A percentile compares a stretch with the other conserved stretches of the same genome.
phyloP scores from a whole-genome alignment of 2,797 vertebrate species.

The Meriones psammophilus region DNA sequence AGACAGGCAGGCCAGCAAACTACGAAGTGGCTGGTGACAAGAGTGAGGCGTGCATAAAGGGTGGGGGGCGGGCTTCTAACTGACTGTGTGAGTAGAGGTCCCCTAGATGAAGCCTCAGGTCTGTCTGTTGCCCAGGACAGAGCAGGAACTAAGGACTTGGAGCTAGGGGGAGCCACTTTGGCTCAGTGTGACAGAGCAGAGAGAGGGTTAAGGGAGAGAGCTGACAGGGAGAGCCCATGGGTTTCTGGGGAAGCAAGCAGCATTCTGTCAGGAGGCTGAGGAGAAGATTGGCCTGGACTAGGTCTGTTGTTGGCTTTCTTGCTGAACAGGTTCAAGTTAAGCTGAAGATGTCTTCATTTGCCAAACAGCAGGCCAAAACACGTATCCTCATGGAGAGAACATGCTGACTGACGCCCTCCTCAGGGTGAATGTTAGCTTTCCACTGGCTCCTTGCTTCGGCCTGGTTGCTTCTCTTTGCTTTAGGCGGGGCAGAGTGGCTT shows the following conservation, averaged over 20 bases:
- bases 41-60: too few relatives aligned
- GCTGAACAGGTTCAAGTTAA: neutral
- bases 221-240: neutral
- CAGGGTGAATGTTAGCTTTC: too few relatives aligned
- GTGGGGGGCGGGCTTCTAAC: neutral
- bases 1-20: neutral
- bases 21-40: accelerated
- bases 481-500: neutral
- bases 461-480: neutral
- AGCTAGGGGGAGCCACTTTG: accelerated
- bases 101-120: neutral
- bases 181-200: too few relatives aligned
- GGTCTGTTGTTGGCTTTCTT: neutral
- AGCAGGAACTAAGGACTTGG: neutral
- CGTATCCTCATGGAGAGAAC: neutral
- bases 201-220: neutral
- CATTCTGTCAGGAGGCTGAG: neutral
- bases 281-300: neutral
- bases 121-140: neutral
- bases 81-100: neutral
- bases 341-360: neutral
- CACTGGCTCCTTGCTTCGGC: neutral
- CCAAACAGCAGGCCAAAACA: neutral
- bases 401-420: neutral
- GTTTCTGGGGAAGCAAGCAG: accelerated